A percentile compares a stretch with the other conserved stretches of the same genome.
phyloP scores from a whole-genome alignment of 2,888 invertebrate species.

The Cacoxenus indagator region DNA sequence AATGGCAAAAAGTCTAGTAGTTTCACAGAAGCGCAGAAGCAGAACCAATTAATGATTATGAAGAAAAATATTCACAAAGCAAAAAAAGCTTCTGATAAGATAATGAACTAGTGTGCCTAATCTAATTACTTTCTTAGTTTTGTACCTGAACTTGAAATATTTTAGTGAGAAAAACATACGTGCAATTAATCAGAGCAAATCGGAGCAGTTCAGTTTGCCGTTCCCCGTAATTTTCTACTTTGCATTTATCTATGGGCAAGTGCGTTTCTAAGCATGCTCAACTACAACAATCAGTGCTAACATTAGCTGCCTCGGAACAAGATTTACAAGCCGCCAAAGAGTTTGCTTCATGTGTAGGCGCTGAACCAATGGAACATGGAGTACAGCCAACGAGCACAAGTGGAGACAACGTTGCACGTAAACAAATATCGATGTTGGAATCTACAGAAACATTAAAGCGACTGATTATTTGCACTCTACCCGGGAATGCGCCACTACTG shows the following conservation, averaged over 20 bases:
- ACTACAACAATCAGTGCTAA: constrained; percentile 63
- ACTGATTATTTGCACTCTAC: too few species aligned
- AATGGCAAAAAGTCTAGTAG: not conserved
- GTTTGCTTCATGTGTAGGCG: constrained; percentile 45
- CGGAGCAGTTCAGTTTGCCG: not conserved
- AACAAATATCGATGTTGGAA: too few species aligned
- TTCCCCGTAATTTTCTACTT: not conserved
- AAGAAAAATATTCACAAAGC: not conserved
- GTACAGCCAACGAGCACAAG: constrained; percentile 33
- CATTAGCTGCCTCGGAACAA: constrained; percentile 66
- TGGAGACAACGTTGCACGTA: too few species aligned
- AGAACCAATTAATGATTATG: not conserved
- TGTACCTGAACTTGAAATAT: not conserved
- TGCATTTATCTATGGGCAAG: constrained; percentile 68
- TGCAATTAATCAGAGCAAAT: not conserved
- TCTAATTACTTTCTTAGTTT: not conserved
- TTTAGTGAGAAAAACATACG: not conserved
- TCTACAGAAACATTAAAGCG: too few species aligned
- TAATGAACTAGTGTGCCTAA: not conserved
- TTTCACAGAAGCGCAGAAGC: not conserved
- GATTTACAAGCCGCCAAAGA: constrained; percentile 61
- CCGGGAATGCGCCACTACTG: too few species aligned
- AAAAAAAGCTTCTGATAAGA: constrained; percentile 1
- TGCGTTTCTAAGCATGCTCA: constrained; percentile 68
- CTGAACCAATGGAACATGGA: constrained; percentile 17